Base-by-base conservation (phyloP, 1,140 invertebrate genomes). In the Bombus sibiricus region DNA sequence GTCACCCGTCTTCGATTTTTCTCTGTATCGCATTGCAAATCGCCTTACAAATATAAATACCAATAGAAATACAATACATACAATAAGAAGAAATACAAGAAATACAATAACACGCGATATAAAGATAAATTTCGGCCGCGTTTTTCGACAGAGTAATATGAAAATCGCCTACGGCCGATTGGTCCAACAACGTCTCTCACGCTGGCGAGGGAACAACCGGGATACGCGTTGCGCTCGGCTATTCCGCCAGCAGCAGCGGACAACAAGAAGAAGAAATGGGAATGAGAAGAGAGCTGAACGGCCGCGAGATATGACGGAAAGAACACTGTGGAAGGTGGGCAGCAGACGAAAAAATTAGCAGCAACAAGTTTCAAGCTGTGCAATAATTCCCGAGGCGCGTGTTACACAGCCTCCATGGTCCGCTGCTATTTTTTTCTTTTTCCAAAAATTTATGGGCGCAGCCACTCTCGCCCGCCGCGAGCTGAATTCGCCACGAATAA, bases 361-460 rank as follows among this genome's bases (percentile, higher is more conserved):
- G 79, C 88, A 84, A 68, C 87, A 62, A 43, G 89, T 89, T 85
- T 90, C 89, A 86, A 85, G 85, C 82, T 76, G 88, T 80, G 89
- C 89, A 92, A 91, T 89, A 91, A 92, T 85, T 92, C 91, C 89
- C 75, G 80, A 73, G 90, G 91, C 91, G 91, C 90, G 91, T 91
- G 91, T 92, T 91, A 91, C 88, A 85, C 90, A 59, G 76, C 18
- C 32, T 28, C 10, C 57, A 28, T 62, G 79, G 59, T 78, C 66
- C 74, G 34, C 73, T 83, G 87, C 10, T n/a, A n/a, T 62, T 13
- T 62, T 71, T 41, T 83, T 90, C 89, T 87, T 86, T 86, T 92
- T 91, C 89, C 90, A 83, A 78, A 83, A 90, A 92, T 92, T 92
- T 92, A 91, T 91, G 90, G 81, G 87, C 87, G 77, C 90, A 90